Conservation (phyloP, 2,888 invertebrate genomes). For the Agriopis aurantiaria region DNA sequence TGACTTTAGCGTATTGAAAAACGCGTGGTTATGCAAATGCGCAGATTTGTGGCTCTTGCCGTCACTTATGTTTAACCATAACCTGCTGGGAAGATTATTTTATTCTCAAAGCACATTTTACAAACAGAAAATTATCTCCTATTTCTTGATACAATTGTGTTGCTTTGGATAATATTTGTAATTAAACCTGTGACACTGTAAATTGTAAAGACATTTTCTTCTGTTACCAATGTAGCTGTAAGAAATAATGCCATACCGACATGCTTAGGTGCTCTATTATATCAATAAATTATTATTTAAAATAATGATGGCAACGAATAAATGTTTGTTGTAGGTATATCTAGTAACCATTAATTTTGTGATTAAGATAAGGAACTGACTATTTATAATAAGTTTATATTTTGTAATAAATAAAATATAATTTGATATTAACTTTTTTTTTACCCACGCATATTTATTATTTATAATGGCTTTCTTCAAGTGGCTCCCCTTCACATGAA, state of each 20-base stretch:
- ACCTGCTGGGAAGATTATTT: no score
- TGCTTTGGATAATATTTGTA: not conserved
- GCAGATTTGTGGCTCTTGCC: no score
- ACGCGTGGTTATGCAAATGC: no score
- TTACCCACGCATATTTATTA: no score
- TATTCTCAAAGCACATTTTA: no score
- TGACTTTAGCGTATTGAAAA: no score
- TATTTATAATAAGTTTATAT: slow-evolving; percentile 39
- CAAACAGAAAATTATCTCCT: no score
- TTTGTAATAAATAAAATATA: slow-evolving; percentile 11
- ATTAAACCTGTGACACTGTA: not conserved
- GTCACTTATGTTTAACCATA: no score
- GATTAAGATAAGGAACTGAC: slow-evolving; percentile 47
- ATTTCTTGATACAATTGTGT: not conserved
- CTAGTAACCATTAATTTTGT: slow-evolving; percentile 17
- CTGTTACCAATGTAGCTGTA: slow-evolving; percentile 50
- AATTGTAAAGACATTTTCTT: not conserved
- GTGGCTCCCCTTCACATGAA: no score
- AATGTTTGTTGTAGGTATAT: slow-evolving; percentile 6
- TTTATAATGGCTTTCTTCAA: no score
- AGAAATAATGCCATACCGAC: slow-evolving; percentile 42
- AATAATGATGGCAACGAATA: slow-evolving; percentile 23
- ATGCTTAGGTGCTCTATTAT: slow-evolving; percentile 1
- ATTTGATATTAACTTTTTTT: not conserved
- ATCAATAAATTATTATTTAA: not conserved